A percentile compares a stretch with the other conserved stretches of the same genome.
phyloP scores from a whole-genome alignment of 2,888 invertebrate genomes.

The Stenodema calcarata region DNA sequence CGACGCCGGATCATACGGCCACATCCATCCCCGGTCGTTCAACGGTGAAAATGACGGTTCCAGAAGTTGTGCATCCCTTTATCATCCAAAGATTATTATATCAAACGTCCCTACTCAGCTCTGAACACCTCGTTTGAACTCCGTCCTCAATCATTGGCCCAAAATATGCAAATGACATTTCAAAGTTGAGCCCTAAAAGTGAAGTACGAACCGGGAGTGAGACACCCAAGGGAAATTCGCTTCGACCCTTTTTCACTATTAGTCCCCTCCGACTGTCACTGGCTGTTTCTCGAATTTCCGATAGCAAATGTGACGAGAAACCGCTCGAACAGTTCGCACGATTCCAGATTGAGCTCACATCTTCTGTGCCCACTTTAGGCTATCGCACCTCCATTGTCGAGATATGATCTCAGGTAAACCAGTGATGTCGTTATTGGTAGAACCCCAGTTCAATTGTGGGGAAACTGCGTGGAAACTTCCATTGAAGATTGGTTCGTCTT shows the following conservation, averaged over 20 bases:
- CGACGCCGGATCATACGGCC: no score
- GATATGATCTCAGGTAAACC: no score
- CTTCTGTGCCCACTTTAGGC: not conserved
- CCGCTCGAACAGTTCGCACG: not conserved
- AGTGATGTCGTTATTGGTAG: no score
- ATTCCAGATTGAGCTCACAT: not conserved
- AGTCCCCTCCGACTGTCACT: conserved; percentile 2
- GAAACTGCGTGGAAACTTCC: no score
- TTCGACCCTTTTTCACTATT: conserved; percentile 13
- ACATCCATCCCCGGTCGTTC: no score
- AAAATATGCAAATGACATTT: conserved; percentile 37
- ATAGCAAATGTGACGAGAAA: not conserved
- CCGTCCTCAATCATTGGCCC: conserved; percentile 14
- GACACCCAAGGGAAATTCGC: conserved; percentile 22
- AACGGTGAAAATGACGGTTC: not conserved
- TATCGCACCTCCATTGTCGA: not conserved
- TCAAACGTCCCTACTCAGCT: conserved; percentile 11
- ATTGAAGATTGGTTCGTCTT: no score
- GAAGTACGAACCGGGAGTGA: not conserved
- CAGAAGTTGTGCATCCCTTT: not conserved
- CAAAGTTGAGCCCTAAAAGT: conserved; percentile 26
- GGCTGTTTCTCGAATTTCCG: not conserved
- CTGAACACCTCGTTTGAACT: conserved; percentile 34
- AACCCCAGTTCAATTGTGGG: no score
- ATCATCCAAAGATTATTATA: conserved; percentile 6